Evolutionary conservation across 1,140 invertebrate genomes (phyloP).

Genomic region (Leptoteleia sp.): DNA sequence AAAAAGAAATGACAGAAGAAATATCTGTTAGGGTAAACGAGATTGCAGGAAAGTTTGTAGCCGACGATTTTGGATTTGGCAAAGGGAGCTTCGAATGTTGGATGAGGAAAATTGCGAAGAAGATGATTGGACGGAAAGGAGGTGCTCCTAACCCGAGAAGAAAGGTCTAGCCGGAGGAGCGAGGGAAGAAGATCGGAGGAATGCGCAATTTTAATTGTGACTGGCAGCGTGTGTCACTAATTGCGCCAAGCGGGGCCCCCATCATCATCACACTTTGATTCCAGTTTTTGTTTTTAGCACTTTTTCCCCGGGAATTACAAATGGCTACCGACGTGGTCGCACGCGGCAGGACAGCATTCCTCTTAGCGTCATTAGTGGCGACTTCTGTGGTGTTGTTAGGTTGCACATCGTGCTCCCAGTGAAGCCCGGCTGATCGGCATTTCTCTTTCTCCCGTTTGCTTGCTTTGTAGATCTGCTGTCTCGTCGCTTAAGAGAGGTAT

Average conservation of each 20-base stretch:
- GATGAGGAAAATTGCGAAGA: too few species aligned
- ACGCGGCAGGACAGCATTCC: too few species aligned
- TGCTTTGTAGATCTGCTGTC: constrained; percentile 53
- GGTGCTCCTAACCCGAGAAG: too few species aligned
- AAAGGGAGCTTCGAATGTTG: too few species aligned
- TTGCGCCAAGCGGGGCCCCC: constrained; percentile 70
- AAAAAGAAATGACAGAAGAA: constrained; percentile 27
- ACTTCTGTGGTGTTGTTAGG: constrained; percentile 73
- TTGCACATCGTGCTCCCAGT: constrained; percentile 55
- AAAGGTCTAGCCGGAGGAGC: too few species aligned
- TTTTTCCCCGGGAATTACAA: too few species aligned
- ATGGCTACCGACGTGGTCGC: too few species aligned
- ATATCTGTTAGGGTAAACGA: constrained; percentile 19
- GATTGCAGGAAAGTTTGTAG: constrained; percentile 22
- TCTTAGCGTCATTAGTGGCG: constrained; percentile 79
- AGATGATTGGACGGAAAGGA: too few species aligned
- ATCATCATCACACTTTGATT: constrained; percentile 79
- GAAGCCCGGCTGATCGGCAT: constrained; percentile 52
- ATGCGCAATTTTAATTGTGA: constrained; percentile 73
- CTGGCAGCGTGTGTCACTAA: constrained; percentile 73
- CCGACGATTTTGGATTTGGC: constrained; percentile 8
- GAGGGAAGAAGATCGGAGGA: too few species aligned
- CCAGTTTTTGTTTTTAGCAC: too few species aligned
- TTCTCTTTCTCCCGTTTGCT: constrained; percentile 51
- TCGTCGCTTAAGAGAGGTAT: constrained; percentile 70